Base-by-base conservation (phyloP, 2,888 invertebrate genomes). In the Phaonia tiefii region DNA sequence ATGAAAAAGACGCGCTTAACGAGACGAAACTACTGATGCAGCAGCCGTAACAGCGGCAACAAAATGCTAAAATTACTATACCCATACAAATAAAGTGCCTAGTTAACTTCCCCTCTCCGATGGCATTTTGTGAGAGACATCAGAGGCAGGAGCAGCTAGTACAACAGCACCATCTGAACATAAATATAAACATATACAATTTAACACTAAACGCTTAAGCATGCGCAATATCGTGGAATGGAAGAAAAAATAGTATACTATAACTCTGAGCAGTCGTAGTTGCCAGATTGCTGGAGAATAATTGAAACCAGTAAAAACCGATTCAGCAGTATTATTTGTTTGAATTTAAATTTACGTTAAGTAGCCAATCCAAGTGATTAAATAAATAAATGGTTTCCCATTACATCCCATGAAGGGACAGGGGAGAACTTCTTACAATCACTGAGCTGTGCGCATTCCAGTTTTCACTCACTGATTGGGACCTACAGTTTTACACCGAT, bases 181-280 rank as follows among this genome's bases (percentile, higher is more conserved):
- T 63, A 63, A 42, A 54, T 54, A 69, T 69, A 54, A 69, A 69
- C 69, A 54, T 69, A 44, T 75, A 58, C 51, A 71, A 71, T 67
- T 80, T 75, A 63, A 69, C 72, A 37, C 46, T 80, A 76, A 80
- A 73, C 63, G 80, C 42, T 69, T 56, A 46, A 56, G 75, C 75
- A 75, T 75, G 75, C 31, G 67, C 75, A 75, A 22, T 60, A 31
- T 3, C 8, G 31, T 31, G 31, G 51, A 75, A n/a, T 46, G 17
- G 2, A n/a, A 46, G 17, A n/a, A 46, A 75, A 1, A 42, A 66
- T 22, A 58, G 31, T 20, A 39, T 79, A 49, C 22, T 46, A 65
- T 69, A 7, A 31, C 31, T 31, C 15, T 63, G 42, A 51, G 54
- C 4, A 4, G 1, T 5, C 37, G 54, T 63, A 15, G 79, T 74